phyloP scores from a whole-genome alignment of 2,888 invertebrate species.

The Macropis europaea region DNA sequence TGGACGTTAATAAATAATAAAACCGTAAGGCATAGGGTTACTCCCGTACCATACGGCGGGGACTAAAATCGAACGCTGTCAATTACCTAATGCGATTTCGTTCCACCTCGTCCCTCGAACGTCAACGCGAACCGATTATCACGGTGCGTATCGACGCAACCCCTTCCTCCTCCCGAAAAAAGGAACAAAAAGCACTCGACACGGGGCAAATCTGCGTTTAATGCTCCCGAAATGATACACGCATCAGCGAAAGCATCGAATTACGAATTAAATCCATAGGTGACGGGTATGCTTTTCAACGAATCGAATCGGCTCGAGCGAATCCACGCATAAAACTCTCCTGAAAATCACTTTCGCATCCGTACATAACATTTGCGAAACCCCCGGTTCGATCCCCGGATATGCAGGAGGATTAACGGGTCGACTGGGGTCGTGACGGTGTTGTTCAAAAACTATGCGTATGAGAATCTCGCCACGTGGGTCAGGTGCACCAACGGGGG shows the following conservation, averaged over 20 bases:
- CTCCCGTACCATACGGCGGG: no score
- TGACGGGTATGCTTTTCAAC: background rate
- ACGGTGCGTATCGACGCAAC: no score
- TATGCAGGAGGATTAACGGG: conserved; percentile 49
- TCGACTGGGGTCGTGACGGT: conserved; percentile 19
- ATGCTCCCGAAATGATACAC: conserved; percentile 16
- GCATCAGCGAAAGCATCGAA: conserved; percentile 9
- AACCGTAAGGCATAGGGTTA: no score
- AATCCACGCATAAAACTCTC: conserved; percentile 37
- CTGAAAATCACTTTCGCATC: conserved; percentile 29
- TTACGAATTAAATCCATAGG: conserved; percentile 14
- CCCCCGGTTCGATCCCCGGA: conserved; percentile 30
- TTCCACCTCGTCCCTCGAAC: no score
- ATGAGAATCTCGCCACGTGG: conserved; percentile 32
- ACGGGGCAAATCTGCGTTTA: conserved; percentile 2
- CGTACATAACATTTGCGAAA: conserved; percentile 9
- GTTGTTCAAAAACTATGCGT: conserved; percentile 55
- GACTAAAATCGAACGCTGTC: no score
- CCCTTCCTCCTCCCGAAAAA: no score
- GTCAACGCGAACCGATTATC: no score
- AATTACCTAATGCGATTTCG: no score
- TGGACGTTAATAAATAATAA: no score
- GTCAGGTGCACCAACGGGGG: conserved; percentile 17
- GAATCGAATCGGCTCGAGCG: background rate
- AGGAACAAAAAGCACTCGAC: background rate